Evolutionary conservation across 2,797 vertebrate species (phyloP), one percentile per base, ranked within the genome.

Genomic region (Erpetoichthys calabaricus): DNA sequence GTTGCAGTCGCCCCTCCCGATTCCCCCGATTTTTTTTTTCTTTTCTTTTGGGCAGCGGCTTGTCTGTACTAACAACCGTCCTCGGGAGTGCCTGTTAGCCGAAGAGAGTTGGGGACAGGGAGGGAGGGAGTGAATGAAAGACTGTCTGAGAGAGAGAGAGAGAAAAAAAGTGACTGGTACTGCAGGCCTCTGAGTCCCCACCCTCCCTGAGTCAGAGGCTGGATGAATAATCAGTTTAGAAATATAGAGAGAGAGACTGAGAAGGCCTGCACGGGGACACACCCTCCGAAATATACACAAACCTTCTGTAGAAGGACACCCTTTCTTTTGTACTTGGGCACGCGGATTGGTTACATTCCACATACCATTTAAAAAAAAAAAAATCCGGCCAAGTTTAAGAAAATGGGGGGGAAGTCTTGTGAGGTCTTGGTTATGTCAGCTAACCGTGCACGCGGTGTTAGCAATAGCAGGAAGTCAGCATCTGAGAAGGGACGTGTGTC

Each of bases 141-240:
- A n/a, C n/a, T n/a, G n/a, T n/a, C n/a, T n/a, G 60, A 65, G 65
- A 68, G 78, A 65, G 64, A 72, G 75, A 72, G 79, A 72, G 72
- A 67, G 75, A 75, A 70, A 70, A 64, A 79, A 68, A 80, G 84
- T 74, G 80, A 82, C 84, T 86, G 84, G 84, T 83, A 86, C 83
- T 71, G 82, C 73, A 74, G 78, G 76, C 75, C 72, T 82, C 78
- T 58, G 55, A 66, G 70, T 72, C 84, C 71, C 81, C 84, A 73
- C 86, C 84, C 82, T 76, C 78, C 70, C 77, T 79, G 80, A 84
- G 77, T 83, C 80, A 84, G 72, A 60, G 70, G 68, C 47, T 50
- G 70, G 77, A 86, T 84, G 80, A 88, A 88, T 83, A 84, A 85
- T 73, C 67, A 65, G 67, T 74, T 75, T 73, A 76, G 63, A 79